These are phyloP conservation scores for Drosophila multiciliata DNA, from an alignment of 2,888 invertebrate species.

Conservation along the genomic window DNA sequence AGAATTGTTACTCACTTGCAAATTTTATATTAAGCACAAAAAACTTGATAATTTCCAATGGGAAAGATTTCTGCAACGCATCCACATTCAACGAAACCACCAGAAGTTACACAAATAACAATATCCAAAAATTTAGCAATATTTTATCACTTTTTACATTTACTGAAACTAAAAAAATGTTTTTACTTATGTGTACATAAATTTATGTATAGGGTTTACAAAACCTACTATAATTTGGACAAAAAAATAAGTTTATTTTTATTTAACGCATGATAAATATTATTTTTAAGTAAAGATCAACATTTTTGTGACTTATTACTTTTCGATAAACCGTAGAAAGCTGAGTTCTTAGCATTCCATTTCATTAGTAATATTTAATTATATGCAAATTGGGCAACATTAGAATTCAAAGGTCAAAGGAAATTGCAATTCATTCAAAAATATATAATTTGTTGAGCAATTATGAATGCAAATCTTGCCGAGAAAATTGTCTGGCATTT, in stretches of 20 bases:
- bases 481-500: conserved; percentile 35
- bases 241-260: not conserved
- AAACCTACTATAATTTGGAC: conserved; percentile 20
- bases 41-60: conserved; percentile 43
- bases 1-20: conserved; percentile 22
- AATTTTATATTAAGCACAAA: conserved; percentile 12
- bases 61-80: conserved; percentile 6
- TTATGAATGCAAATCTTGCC: conserved; percentile 4
- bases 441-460: conserved; percentile 22
- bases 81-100: conserved; percentile 1
- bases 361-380: not conserved
- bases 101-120: conserved; percentile 5
- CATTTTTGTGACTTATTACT: not conserved
- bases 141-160: conserved; percentile 7
- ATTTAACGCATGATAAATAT: not conserved
- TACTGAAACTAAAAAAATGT: conserved; percentile 15
- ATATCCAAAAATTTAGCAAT: conserved; percentile 21
- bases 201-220: not conserved
- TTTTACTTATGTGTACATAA: not conserved
- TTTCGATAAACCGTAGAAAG: not conserved
- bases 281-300: not conserved
- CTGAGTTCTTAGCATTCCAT: not conserved
- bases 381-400: conserved; percentile 9
- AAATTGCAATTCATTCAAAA: conserved; percentile 4
- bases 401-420: not conserved